These are phyloP conservation scores for Antennarius maculatus DNA, from an alignment of 2,797 vertebrate genomes.

Conservation along the genomic window DNA sequence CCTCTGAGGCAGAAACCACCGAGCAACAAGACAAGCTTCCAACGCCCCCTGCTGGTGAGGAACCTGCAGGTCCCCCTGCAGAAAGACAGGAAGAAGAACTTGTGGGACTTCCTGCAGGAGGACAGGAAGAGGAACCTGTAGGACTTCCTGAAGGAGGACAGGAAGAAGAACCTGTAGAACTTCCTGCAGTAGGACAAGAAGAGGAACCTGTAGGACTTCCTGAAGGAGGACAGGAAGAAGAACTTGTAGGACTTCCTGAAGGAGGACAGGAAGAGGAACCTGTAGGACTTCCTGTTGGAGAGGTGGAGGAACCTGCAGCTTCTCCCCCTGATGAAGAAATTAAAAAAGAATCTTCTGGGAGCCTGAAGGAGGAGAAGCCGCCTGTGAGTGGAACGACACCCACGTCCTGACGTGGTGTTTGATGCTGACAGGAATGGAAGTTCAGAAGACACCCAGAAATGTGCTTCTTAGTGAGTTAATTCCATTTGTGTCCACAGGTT, in stretches of 20 bases:
- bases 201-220: not conserved
- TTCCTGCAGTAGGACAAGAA: not conserved
- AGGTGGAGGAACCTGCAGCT: not conserved
- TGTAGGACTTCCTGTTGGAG: not conserved
- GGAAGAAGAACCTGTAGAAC: not conserved
- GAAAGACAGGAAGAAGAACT: not conserved
- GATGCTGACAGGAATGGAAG: too few species aligned
- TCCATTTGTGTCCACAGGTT: slow-evolving; percentile 47
- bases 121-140: not conserved
- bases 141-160: not conserved
- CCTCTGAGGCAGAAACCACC: slow-evolving; percentile 38
- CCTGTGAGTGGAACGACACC: slow-evolving; percentile 71
- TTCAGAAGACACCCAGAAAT: too few species aligned
- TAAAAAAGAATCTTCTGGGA: slow-evolving; percentile 8
- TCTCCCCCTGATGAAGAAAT: slow-evolving; percentile 17
- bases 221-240: not conserved
- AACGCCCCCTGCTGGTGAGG: slow-evolving; percentile 9
- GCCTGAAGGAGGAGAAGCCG: slow-evolving; percentile 55
- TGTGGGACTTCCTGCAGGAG: not conserved
- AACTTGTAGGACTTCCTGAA: not conserved
- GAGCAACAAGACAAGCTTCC: slow-evolving; percentile 6
- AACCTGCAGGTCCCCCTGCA: not conserved
- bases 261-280: not conserved
- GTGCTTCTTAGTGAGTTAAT: not conserved
- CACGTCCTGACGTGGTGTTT: too few species aligned